phyloP scores from a whole-genome alignment of 2,113 vertebrate genomes.

The Pleuronectes platessa region DNA sequence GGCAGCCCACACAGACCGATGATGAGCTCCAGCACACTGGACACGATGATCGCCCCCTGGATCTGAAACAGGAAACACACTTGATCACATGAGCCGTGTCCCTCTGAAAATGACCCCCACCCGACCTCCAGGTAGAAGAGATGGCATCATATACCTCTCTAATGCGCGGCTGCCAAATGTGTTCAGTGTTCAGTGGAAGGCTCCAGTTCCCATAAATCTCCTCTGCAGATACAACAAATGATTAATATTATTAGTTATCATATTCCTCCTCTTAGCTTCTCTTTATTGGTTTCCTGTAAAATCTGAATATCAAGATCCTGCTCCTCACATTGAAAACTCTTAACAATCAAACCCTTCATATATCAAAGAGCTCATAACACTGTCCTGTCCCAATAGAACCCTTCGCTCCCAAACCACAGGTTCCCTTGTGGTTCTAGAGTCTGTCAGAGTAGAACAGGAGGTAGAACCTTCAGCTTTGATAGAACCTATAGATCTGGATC shows the following conservation, averaged over 20 bases:
- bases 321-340: too few species aligned
- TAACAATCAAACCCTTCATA: too few species aligned
- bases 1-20: conserved; percentile 92
- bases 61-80: conserved; percentile 53
- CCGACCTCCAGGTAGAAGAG: neutral
- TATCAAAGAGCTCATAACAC: too few species aligned
- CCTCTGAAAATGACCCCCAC: neutral
- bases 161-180: conserved; percentile 95
- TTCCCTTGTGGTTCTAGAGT: too few species aligned
- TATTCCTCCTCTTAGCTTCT: too few species aligned
- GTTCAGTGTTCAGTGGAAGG: conserved; percentile 89
- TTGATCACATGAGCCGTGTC: neutral
- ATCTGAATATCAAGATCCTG: too few species aligned
- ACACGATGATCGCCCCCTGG: conserved; percentile 94
- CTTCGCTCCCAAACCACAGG: too few species aligned
- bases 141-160: conserved; percentile 79
- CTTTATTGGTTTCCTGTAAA: too few species aligned
- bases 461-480: too few species aligned
- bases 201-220: conserved; percentile 94
- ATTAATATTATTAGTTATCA: neutral
- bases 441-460: too few species aligned
- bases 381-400: too few species aligned
- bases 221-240: conserved; percentile 72
- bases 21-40: conserved; percentile 89
- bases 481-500: too few species aligned